Percentiles rank a stretch among this genome's conserved stretches.
phyloP scores from a whole-genome alignment of 2,797 vertebrate genomes.

The Tadarida brasiliensis region DNA sequence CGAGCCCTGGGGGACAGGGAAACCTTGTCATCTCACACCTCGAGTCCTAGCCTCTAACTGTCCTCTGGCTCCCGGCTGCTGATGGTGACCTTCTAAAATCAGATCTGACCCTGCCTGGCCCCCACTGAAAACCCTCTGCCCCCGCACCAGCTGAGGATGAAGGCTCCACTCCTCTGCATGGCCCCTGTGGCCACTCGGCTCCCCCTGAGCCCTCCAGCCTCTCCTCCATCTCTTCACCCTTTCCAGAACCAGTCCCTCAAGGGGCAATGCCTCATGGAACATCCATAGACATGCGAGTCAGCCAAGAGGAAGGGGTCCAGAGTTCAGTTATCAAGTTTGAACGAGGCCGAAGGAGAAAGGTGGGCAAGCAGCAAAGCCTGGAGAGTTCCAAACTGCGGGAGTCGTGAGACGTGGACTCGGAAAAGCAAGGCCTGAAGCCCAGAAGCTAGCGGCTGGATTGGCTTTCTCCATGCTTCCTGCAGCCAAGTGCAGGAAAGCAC shows the following conservation, averaged over 20 bases:
- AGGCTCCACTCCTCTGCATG: background rate
- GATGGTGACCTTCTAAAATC: background rate
- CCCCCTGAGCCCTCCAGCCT: background rate
- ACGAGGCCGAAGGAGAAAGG: background rate
- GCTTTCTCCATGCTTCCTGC: background rate
- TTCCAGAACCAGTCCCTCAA: background rate
- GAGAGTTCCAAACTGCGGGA: background rate
- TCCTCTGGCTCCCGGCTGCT: background rate
- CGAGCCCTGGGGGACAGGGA: background rate
- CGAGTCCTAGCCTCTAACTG: background rate
- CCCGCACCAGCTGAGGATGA: background rate
- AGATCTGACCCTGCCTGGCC: background rate
- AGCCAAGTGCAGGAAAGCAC: background rate
- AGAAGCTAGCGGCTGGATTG: background rate
- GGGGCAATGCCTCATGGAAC: background rate
- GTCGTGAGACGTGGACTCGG: fast-evolving
- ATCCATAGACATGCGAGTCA: background rate
- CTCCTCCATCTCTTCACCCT: background rate
- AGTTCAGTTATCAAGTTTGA: background rate
- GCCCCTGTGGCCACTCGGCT: too few relatives aligned
- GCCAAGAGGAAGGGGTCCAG: background rate
- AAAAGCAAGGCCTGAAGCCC: background rate
- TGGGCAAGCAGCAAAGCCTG: background rate
- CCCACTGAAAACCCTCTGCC: background rate
- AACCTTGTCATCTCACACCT: background rate